These are phyloP conservation scores for Cherax quadricarinatus DNA, from an alignment of 1,140 invertebrate species.

Conservation along the genomic window DNA sequence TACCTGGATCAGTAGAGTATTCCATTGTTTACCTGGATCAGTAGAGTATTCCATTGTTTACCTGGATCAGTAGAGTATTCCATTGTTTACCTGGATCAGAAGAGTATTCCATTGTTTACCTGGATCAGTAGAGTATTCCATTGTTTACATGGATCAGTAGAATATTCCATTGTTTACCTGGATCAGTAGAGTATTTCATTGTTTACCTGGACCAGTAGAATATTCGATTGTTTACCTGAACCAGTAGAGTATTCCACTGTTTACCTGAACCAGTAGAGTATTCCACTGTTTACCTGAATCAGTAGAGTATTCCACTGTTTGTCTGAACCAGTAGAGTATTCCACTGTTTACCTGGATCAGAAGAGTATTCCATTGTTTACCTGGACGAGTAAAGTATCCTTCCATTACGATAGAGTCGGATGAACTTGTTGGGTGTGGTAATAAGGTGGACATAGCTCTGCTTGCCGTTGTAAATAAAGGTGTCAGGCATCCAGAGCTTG, in stretches of 20 bases:
- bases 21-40: conserved; percentile 87
- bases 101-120: conserved; percentile 79
- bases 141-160: conserved; percentile 80
- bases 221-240: too few species aligned
- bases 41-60: conserved; percentile 95
- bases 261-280: too few species aligned
- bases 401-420: conserved; percentile 92
- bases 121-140: conserved; percentile 95
- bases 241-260: too few species aligned
- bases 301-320: conserved; percentile 97
- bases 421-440: conserved; percentile 95
- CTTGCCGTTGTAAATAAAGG: conserved; percentile 94
- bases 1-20: too few species aligned
- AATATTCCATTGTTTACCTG: too few species aligned
- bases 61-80: too few species aligned
- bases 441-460: conserved; percentile 96
- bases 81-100: too few species aligned
- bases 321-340: too few species aligned
- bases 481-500: conserved; percentile 96
- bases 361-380: conserved; percentile 78
- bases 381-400: conserved; percentile 96
- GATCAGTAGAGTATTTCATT: too few species aligned
- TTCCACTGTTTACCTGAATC: conserved; percentile 85
- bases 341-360: too few species aligned
- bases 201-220: conserved; percentile 94